Percentiles rank a stretch among this genome's conserved stretches.
These are phyloP conservation scores for Rhinella marina DNA, from an alignment of 2,797 vertebrate species.

Conservation along the genomic window DNA sequence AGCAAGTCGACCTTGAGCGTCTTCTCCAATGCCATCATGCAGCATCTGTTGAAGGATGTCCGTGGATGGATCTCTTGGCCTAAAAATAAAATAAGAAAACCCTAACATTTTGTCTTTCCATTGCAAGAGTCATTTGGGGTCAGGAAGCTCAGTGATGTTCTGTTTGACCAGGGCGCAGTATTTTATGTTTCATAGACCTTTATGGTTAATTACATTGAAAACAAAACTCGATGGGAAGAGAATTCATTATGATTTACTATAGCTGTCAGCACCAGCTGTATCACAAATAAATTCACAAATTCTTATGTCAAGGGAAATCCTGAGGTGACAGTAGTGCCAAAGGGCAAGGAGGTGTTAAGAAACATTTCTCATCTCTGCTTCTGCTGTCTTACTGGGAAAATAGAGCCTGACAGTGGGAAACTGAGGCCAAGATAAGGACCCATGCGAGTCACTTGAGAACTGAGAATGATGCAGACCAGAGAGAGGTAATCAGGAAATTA, in stretches of 20 bases:
- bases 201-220: not conserved
- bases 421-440: slow-evolving; percentile 77
- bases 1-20: slow-evolving; percentile 50
- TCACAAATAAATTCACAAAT: slow-evolving; percentile 25
- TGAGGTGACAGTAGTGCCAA: slow-evolving; percentile 77
- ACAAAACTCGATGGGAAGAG: not conserved
- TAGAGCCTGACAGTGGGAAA: slow-evolving; percentile 71
- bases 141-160: not conserved
- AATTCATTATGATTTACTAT: slow-evolving; percentile 9
- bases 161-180: not conserved
- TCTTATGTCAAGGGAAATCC: slow-evolving; percentile 63
- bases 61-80: slow-evolving; percentile 55
- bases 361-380: slow-evolving; percentile 66
- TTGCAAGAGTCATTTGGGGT: slow-evolving; percentile 45
- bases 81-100: not conserved
- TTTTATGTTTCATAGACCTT: slow-evolving; percentile 3
- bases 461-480: slow-evolving; percentile 82
- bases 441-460: slow-evolving; percentile 82
- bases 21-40: slow-evolving; percentile 51
- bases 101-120: slow-evolving; percentile 10
- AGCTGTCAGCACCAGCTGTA: slow-evolving; percentile 28
- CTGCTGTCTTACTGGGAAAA: slow-evolving; percentile 74
- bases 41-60: slow-evolving; percentile 25
- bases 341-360: slow-evolving; percentile 77
- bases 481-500: slow-evolving; percentile 71